These are phyloP conservation scores for Xerus inauris DNA, from an alignment of 2,113 vertebrate species.

Conservation along the genomic window DNA sequence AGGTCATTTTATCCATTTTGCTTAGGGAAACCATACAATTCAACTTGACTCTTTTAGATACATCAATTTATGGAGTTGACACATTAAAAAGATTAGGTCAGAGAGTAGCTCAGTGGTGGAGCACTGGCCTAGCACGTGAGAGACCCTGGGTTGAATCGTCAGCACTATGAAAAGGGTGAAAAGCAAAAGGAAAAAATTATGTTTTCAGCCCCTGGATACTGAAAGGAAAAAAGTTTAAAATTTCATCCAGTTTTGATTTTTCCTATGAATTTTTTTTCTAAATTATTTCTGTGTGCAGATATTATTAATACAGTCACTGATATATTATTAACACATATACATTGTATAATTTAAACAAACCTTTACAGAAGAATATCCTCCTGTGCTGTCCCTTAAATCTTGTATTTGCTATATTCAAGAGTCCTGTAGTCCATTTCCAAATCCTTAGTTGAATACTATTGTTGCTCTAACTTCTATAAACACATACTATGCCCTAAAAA, in stretches of 20 bases:
- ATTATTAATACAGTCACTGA: background rate
- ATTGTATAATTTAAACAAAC: background rate
- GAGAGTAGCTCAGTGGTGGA: no score
- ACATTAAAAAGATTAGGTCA: background rate
- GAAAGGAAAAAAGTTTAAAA: background rate
- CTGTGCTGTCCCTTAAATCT: background rate
- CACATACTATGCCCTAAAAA: background rate
- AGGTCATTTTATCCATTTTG: background rate
- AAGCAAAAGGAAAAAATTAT: background rate
- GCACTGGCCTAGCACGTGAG: background rate
- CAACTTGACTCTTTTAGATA: background rate
- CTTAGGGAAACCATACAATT: background rate
- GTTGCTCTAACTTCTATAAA: background rate
- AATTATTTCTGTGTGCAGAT: background rate
- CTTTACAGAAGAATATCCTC: background rate
- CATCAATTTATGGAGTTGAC: background rate
- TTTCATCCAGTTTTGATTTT: conserved; percentile 42
- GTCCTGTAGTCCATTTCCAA: background rate
- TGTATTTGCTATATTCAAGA: conserved; percentile 18
- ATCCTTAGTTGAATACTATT: background rate
- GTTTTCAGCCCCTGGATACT: background rate
- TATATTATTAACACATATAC: background rate
- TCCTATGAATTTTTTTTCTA: conserved; percentile 38
- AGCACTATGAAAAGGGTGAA: background rate
- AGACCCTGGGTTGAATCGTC: background rate